These are phyloP conservation scores for Platypus cylindrus DNA, from an alignment of 2,888 invertebrate species.

Conservation along the genomic window DNA sequence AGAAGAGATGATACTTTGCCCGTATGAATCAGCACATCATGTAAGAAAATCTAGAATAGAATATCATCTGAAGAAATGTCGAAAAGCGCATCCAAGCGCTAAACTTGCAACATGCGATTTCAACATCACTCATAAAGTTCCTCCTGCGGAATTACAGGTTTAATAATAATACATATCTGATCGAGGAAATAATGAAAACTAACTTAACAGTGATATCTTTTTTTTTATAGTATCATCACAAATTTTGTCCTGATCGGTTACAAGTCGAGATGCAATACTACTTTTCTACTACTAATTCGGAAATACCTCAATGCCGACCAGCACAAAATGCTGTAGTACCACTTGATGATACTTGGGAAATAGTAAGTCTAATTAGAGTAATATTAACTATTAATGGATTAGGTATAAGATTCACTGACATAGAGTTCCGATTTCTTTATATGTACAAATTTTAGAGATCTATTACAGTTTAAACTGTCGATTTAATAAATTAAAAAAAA, in stretches of 20 bases:
- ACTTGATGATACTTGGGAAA: conserved; percentile 25
- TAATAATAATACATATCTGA: neutral
- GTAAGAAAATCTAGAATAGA: conserved; percentile 42
- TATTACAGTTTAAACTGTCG: too few species aligned
- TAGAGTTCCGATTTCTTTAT: too few species aligned
- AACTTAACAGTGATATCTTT: conserved; percentile 2
- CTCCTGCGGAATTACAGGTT: conserved; percentile 41
- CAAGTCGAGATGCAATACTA: conserved; percentile 18
- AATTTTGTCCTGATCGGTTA: conserved; percentile 20
- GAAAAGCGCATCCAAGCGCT: conserved; percentile 34
- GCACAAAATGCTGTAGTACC: conserved; percentile 3
- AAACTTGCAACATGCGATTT: conserved; percentile 41
- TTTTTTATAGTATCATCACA: conserved; percentile 23
- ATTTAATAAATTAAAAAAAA: too few species aligned
- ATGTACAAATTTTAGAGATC: neutral
- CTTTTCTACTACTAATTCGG: too few species aligned
- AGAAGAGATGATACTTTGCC: conserved; percentile 39
- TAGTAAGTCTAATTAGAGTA: conserved; percentile 18
- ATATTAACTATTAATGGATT: neutral
- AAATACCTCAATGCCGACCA: conserved; percentile 16
- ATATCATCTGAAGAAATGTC: conserved; percentile 45
- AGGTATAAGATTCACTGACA: neutral
- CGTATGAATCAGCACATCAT: conserved; percentile 43
- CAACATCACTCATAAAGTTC: conserved; percentile 41
- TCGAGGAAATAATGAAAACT: neutral